Percentiles rank a stretch among this genome's conserved stretches.
Conservation (phyloP, 92 coral and sea anemone genomes). For the Bergia sp. region DNA sequence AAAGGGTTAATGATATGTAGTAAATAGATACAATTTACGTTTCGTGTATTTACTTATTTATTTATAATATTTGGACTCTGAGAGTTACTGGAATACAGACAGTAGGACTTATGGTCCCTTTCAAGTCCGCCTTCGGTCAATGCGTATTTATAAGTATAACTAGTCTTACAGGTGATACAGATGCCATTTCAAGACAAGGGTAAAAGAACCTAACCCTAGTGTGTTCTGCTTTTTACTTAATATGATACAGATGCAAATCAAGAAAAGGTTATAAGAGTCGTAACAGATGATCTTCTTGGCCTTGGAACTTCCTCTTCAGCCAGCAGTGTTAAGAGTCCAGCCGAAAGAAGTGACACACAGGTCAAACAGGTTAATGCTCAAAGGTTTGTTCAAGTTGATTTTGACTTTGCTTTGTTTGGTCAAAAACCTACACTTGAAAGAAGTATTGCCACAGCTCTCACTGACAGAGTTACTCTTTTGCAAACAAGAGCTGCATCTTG, state of each 20-base stretch:
- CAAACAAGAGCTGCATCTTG: background rate
- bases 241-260: constrained; percentile 62
- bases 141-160: too few species aligned
- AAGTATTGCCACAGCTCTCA: background rate
- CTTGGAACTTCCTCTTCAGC: background rate
- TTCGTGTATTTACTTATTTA: too few species aligned
- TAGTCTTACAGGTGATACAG: too few species aligned
- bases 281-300: constrained; percentile 72
- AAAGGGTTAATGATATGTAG: too few species aligned
- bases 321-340: background rate
- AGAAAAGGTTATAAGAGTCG: constrained; percentile 75
- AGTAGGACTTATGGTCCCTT: too few species aligned
- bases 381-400: background rate
- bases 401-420: background rate
- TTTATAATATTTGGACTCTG: too few species aligned
- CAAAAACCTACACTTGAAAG: background rate
- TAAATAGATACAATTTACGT: too few species aligned
- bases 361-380: background rate
- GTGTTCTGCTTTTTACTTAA: background rate
- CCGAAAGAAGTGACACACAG: background rate
- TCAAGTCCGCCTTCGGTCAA: too few species aligned
- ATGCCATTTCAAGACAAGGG: background rate
- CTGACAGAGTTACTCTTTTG: background rate
- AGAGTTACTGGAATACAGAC: too few species aligned
- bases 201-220: background rate